phyloP scores from a whole-genome alignment of 2,797 vertebrate genomes.

The Hemitrygon akajei region DNA sequence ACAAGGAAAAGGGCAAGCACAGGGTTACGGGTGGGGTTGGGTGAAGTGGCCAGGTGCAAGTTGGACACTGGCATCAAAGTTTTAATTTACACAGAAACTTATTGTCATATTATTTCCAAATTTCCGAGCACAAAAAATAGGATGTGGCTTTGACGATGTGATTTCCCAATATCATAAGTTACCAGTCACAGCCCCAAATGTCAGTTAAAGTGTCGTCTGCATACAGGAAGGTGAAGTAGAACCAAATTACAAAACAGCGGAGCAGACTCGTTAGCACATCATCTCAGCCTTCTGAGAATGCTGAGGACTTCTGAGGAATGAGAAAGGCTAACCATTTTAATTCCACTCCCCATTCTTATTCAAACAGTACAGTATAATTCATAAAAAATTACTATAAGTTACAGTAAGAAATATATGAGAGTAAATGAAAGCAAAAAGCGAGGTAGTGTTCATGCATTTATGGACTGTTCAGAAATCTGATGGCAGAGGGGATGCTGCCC shows the following conservation, averaged over 20 bases:
- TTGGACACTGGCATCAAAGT: neutral
- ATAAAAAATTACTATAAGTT: too few relatives aligned
- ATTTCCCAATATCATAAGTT: neutral
- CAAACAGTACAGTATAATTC: too few relatives aligned
- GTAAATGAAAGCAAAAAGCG: too few relatives aligned
- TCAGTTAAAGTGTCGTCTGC: neutral
- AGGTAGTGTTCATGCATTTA: too few relatives aligned
- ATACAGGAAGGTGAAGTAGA: neutral
- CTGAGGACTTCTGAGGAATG: neutral
- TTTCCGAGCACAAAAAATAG: neutral
- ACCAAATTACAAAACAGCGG: neutral
- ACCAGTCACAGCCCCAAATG: neutral
- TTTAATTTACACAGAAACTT: too few relatives aligned
- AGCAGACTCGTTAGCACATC: neutral
- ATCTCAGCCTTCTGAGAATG: neutral
- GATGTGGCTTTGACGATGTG: neutral
- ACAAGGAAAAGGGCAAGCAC: neutral
- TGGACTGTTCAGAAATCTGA: too few relatives aligned
- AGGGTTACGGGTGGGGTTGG: too few relatives aligned
- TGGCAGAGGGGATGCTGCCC: too few relatives aligned
- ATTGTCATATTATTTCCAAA: neutral
- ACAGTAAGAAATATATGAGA: too few relatives aligned
- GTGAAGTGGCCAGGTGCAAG: neutral
- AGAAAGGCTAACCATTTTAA: too few relatives aligned
- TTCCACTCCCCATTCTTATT: too few relatives aligned